Percentiles rank a stretch among this genome's conserved stretches.
These are phyloP conservation scores for Dicerorhinus sumatrensis DNA, from an alignment of 2,113 vertebrate species.

Conservation along the genomic window DNA sequence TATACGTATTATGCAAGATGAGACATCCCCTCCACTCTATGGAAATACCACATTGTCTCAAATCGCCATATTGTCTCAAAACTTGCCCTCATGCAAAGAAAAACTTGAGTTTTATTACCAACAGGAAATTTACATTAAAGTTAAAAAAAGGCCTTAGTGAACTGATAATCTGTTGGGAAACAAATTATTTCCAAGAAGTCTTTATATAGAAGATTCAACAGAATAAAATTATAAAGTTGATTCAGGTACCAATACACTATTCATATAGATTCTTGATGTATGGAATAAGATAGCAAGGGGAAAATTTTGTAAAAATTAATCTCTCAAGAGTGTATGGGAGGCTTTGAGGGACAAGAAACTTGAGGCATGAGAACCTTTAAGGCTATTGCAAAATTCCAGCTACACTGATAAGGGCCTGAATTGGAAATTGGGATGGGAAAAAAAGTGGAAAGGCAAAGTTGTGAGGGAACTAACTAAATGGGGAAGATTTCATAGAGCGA, in stretches of 20 bases:
- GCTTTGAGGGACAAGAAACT: neutral
- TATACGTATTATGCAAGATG: neutral
- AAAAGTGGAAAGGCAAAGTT: neutral
- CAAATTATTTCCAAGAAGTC: neutral
- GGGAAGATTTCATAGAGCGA: neutral
- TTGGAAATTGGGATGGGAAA: neutral
- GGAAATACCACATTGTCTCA: neutral
- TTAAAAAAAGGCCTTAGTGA: neutral
- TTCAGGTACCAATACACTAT: neutral
- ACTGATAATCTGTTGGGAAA: neutral
- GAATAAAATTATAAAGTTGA: slow-evolving; percentile 40
- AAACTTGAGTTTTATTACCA: neutral
- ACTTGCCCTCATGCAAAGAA: neutral
- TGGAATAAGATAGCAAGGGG: neutral
- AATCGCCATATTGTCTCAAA: slow-evolving; percentile 21
- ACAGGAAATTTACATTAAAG: slow-evolving; percentile 17
- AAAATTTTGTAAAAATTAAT: slow-evolving; percentile 24
- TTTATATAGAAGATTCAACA: neutral
- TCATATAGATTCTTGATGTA: neutral
- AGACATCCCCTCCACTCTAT: neutral
- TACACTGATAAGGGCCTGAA: neutral
- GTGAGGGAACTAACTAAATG: neutral
- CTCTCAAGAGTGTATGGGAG: neutral
- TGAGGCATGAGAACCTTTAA: neutral
- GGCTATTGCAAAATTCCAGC: neutral